Base-by-base conservation (phyloP, 2,888 invertebrate genomes). In the Drosophila helvetica region DNA sequence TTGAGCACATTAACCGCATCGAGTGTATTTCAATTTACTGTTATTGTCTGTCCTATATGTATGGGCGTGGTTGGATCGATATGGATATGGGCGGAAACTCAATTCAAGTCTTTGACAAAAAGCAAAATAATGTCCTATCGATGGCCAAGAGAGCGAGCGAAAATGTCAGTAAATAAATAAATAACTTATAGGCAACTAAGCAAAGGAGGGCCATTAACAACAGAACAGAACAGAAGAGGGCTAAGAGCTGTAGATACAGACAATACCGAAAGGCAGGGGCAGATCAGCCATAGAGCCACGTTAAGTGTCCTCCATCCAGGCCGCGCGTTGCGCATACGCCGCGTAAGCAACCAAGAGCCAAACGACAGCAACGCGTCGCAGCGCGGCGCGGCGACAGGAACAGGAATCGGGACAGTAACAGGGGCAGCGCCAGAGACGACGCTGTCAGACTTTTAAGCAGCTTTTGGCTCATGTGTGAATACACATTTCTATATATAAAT, bases 181-280 rank as follows among this genome's bases (percentile, higher is more conserved):
- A 80, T 78, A 83, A 74, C 80, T 80, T 88, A 83, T 77, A 74
- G 84, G 64, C 87, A 86, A 83, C 78, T 71, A 77, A 86, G 68
- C 62, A 50, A 73, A 52, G 70, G 22, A 46, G n/a, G 72, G 53
- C 81, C 81, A 88, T 77, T 86, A 83, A 75, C 55, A 75, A 57
- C 74, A 62, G 46, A 52, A 22, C 22, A 22, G 22, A 22, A 0
- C 22, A 59, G 43, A 52, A 22, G 19, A 12, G 25, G 19, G 46
- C 67, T 15, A n/a, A 47, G 67, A 17, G 46, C 46, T 5, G 38
- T 9, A 33, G 30, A 33, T 33, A 33, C 12, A 33, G 18, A 12
- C 25, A 48, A 25, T 3, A 27, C 8, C 10, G n/a, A n/a, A 12
- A 19, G 43, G 42, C 33, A 30, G 33, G 3, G 38, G 12, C 15